A percentile compares a stretch with the other conserved stretches of the same genome.
These are phyloP conservation scores for Anarhynchus alexandrinus DNA, from an alignment of 2,113 vertebrate genomes.

Conservation along the genomic window DNA sequence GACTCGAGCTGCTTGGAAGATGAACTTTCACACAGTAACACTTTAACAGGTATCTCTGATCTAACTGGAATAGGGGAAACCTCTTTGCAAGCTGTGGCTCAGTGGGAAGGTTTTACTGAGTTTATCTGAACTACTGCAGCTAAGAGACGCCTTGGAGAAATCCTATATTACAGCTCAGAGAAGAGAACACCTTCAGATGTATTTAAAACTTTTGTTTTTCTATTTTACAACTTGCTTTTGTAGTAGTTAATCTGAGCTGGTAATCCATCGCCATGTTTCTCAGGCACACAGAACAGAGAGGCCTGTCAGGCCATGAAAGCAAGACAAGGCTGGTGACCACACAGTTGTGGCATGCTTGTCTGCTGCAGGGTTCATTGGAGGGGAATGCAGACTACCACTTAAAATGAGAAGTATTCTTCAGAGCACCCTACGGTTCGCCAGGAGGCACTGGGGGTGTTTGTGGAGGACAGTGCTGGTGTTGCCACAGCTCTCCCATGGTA, in stretches of 20 bases:
- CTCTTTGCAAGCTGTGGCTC: not conserved
- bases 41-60: not conserved
- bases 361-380: not conserved
- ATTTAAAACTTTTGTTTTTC: not conserved
- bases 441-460: not conserved
- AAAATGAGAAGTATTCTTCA: not conserved
- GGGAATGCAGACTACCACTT: not conserved
- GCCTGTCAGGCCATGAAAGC: not conserved
- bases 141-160: not conserved
- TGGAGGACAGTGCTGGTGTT: not conserved
- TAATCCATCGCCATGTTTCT: not conserved
- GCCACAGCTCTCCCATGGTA: not conserved
- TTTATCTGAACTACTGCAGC: not conserved
- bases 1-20: not conserved
- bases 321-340: not conserved
- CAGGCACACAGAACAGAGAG: not conserved
- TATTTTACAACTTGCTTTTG: not conserved
- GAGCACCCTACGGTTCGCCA: rapidly evolving
- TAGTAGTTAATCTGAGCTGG: not conserved
- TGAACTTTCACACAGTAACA: not conserved
- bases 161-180: not conserved
- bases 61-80: not conserved
- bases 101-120: not conserved
- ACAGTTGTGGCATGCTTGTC: not conserved
- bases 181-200: not conserved